These are phyloP conservation scores for Potamilus streckersoni DNA, from an alignment of 1,140 invertebrate genomes.

Conservation along the genomic window DNA sequence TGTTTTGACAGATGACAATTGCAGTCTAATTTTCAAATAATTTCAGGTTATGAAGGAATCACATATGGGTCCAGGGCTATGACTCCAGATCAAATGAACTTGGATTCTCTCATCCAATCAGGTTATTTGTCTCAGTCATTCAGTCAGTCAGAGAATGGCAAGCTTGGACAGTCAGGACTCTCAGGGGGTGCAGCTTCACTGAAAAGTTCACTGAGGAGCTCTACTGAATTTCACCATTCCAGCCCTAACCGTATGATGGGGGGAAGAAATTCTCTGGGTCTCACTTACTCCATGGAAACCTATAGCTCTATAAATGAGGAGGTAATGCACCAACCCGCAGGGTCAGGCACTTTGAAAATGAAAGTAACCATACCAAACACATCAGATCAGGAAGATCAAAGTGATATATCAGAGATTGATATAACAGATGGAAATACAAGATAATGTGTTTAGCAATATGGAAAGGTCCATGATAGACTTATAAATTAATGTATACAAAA, in stretches of 20 bases:
- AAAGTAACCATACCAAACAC: slow-evolving; percentile 51
- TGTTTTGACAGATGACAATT: too few species aligned
- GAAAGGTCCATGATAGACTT: too few species aligned
- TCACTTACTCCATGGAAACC: slow-evolving; percentile 54
- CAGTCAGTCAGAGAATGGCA: slow-evolving; percentile 47
- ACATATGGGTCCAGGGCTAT: slow-evolving; percentile 40
- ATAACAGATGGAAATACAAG: slow-evolving; percentile 36
- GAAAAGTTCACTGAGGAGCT: slow-evolving; percentile 27
- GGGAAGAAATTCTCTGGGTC: slow-evolving; percentile 34
- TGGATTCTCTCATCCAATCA: slow-evolving; percentile 54
- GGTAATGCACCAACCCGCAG: slow-evolving; percentile 32
- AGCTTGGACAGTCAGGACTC: slow-evolving; percentile 40
- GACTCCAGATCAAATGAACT: slow-evolving; percentile 60
- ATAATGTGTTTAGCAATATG: background rate
- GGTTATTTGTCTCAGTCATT: slow-evolving; percentile 52
- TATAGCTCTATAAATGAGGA: slow-evolving; percentile 30
- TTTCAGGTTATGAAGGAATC: slow-evolving; percentile 21
- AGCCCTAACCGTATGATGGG: background rate
- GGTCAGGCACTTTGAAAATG: slow-evolving; percentile 41
- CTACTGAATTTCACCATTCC: background rate
- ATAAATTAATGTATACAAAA: too few species aligned
- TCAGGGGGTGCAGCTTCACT: slow-evolving; percentile 7
- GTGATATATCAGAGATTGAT: slow-evolving; percentile 52
- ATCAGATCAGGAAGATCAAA: slow-evolving; percentile 36
- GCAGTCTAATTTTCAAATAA: too few species aligned